Evolutionary conservation across 2,797 vertebrate genomes (phyloP).

Genomic region (Pangasius djambal): DNA sequence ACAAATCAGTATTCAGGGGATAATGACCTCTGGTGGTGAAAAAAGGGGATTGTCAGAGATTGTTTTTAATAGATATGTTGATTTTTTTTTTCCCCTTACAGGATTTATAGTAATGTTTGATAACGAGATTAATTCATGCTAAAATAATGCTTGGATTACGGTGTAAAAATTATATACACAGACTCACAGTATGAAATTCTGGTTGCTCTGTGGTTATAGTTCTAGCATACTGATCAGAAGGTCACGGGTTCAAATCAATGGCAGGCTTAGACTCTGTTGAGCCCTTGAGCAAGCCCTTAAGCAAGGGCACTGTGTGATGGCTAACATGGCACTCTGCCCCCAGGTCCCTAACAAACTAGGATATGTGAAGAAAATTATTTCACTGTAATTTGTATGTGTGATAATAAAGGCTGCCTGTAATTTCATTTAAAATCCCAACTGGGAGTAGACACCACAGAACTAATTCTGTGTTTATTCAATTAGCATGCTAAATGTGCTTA

Average conservation of each 20-base stretch:
- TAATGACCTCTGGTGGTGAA: slow-evolving; percentile 29
- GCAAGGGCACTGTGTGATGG: not conserved
- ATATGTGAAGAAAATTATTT: not conserved
- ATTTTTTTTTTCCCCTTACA: no score
- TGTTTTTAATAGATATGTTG: not conserved
- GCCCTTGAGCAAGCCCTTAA: not conserved
- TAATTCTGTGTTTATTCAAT: not conserved
- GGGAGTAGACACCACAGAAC: not conserved
- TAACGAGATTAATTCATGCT: not conserved
- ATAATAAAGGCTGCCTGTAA: not conserved
- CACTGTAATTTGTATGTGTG: not conserved
- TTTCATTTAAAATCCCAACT: not conserved
- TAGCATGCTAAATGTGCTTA: not conserved
- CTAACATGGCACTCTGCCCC: not conserved
- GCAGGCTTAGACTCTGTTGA: not conserved
- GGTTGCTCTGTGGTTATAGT: not conserved
- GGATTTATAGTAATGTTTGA: not conserved
- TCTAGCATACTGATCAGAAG: not conserved
- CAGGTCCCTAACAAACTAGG: not conserved
- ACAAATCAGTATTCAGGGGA: not conserved
- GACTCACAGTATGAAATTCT: not conserved
- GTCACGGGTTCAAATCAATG: not conserved
- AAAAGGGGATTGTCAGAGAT: not conserved
- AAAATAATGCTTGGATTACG: not conserved
- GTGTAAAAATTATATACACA: not conserved